Percentiles rank a stretch among this genome's conserved stretches.
These are phyloP conservation scores for Zaprionus ghesquierei DNA, from an alignment of 1,140 invertebrate species.

Conservation along the genomic window DNA sequence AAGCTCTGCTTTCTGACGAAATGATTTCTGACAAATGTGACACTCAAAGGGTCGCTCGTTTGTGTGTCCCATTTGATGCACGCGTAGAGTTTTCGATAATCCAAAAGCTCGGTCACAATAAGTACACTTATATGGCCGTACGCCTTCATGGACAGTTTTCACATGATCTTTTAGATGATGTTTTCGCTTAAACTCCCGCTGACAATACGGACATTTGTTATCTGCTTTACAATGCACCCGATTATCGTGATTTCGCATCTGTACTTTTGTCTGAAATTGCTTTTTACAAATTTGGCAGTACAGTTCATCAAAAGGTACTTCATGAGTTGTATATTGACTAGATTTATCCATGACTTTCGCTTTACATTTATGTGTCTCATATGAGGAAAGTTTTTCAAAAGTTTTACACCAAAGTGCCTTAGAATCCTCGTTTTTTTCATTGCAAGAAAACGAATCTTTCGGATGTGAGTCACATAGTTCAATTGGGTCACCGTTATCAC, in stretches of 20 bases:
- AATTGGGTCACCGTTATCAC: background rate
- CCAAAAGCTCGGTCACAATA: conserved; percentile 26
- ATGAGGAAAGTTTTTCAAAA: conserved; percentile 1
- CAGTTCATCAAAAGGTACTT: background rate
- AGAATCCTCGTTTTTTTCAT: background rate
- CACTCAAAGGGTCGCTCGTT: conserved; percentile 29
- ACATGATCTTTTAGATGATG: conserved; percentile 26
- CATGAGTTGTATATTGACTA: background rate
- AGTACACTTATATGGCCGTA: conserved; percentile 17
- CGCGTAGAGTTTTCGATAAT: conserved; percentile 14
- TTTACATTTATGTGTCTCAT: conserved; percentile 1
- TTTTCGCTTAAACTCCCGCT: conserved; percentile 26
- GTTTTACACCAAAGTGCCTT: background rate
- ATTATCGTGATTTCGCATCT: background rate
- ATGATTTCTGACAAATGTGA: conserved; percentile 18
- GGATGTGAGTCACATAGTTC: background rate
- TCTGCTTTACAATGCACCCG: conserved; percentile 11
- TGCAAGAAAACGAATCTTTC: background rate
- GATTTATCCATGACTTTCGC: background rate
- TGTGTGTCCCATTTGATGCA: conserved; percentile 27
- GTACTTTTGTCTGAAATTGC: background rate
- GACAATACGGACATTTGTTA: conserved; percentile 29
- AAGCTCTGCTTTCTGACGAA: conserved; percentile 19
- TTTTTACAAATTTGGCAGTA: conserved; percentile 6
- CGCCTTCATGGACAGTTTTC: conserved; percentile 21